Base-by-base conservation (phyloP, 2,113 vertebrate species). In the Cheilinus undulatus region DNA sequence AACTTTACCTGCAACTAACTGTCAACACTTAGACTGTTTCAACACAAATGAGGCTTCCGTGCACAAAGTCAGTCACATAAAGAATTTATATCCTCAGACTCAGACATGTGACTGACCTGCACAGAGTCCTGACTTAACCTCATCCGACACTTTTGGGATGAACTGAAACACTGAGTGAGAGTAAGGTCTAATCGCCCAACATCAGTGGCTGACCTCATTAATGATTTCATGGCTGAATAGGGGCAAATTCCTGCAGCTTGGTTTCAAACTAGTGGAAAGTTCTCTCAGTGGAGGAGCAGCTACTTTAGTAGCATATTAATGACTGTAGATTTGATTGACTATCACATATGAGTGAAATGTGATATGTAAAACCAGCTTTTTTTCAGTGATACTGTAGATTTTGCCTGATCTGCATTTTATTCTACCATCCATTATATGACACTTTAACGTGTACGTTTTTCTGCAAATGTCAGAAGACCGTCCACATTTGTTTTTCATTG, bases 201-300 rank as follows among this genome's bases (percentile, higher is more conserved):
- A 43, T 51, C 19, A 6, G 13, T 24, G 1, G 5, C 8, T 3
- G 1, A 11, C 43, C 13, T 42, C 57, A 49, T 24, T 34, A 30
- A 30, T 32, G 40, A 20, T 40, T 14, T n/a, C 27, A n/a, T n/a
- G 30, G 26, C 17, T 61, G 34, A 71, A 60, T 32, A 6, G 8
- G 43, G 24, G 57, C 11, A 73, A 79, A 70, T 67, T 56, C 28
- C 36, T 57, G 43, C 36, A 57, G 40, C 60, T 17, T 40, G 23
- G 11, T 30, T 62, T 22, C 7, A 62, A 42, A 30, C 3, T 24
- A 4, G 5, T 42, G 15, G 10, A 64, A 46, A 63, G 48, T 50
- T 36, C 42, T 61, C 17, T 36, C 22, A 30, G 50, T 24, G n/a
- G 30, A 69, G 15, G 20, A n/a, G 11, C 46, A 11, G 28, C 69